A percentile compares a stretch with the other conserved stretches of the same genome.
phyloP scores from a whole-genome alignment of 2,113 vertebrate genomes.

The Puntigrus tetrazona region DNA sequence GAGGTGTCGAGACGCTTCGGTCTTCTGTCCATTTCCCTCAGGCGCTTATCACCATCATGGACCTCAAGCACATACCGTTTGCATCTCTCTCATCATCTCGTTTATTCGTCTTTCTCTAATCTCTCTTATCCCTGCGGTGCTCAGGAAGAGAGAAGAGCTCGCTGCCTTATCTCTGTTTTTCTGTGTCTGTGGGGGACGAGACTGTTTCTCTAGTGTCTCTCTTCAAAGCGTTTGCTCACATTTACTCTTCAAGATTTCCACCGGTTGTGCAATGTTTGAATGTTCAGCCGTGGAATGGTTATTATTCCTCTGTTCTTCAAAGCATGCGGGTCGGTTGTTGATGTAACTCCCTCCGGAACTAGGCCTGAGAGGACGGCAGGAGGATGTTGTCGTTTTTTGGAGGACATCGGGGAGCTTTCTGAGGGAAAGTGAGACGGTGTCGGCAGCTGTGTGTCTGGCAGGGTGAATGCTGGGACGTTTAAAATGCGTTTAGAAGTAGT shows the following conservation, averaged over 20 bases:
- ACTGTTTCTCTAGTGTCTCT: background rate
- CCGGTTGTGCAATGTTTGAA: conserved; percentile 8
- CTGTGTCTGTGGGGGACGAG: conserved; percentile 55
- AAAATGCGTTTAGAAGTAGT: background rate
- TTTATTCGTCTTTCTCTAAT: background rate
- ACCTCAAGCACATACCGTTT: background rate
- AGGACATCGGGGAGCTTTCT: background rate
- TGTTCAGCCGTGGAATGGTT: background rate
- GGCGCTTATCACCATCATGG: background rate
- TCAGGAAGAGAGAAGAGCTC: conserved; percentile 5
- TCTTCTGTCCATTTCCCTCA: background rate
- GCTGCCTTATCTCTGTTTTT: conserved; percentile 54
- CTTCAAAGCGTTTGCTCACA: conserved; percentile 60
- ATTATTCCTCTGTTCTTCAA: conserved; percentile 56
- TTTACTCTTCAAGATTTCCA: conserved; percentile 4
- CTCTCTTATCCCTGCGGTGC: background rate
- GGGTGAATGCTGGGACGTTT: background rate
- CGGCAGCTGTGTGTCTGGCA: conserved; percentile 1
- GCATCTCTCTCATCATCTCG: background rate
- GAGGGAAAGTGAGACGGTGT: conserved; percentile 30
- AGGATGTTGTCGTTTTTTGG: conserved; percentile 18
- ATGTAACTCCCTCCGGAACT: conserved; percentile 61
- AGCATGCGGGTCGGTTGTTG: conserved; percentile 54
- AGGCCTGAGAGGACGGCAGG: conserved; percentile 8
- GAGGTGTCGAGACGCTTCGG: background rate